A percentile compares a stretch with the other conserved stretches of the same genome.
Conservation (phyloP, 2,888 invertebrate species). For the Parasteatoda lunata region DNA sequence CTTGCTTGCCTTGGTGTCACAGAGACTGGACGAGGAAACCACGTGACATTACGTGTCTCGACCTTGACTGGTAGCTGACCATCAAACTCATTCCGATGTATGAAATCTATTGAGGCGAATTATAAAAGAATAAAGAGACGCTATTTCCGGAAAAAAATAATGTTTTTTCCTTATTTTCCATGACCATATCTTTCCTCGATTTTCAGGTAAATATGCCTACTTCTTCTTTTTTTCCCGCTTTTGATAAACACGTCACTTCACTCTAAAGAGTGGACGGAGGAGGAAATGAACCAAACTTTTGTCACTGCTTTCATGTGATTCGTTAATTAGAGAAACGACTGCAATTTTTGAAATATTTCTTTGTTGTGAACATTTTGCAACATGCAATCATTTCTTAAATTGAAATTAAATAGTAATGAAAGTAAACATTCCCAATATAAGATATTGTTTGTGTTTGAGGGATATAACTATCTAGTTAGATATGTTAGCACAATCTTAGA, state of each 20-base stretch:
- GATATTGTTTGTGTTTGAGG: not conserved
- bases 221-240: not conserved
- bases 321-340: not conserved
- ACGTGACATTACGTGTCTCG: slow-evolving; percentile 25
- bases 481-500: not conserved
- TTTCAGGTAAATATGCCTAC: slow-evolving; percentile 31
- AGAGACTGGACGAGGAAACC: slow-evolving; percentile 51
- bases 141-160: slow-evolving; percentile 44
- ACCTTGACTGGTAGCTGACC: slow-evolving; percentile 40
- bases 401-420: not conserved
- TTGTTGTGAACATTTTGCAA: not conserved
- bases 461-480: not conserved
- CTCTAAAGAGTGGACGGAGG: not conserved
- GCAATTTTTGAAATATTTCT: not conserved
- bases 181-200: slow-evolving; percentile 32
- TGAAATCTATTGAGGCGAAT: not conserved
- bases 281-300: not conserved
- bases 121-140: slow-evolving; percentile 3
- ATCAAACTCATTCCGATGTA: slow-evolving; percentile 5
- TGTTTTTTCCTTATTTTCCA: slow-evolving; percentile 56
- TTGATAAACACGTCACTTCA: slow-evolving; percentile 38
- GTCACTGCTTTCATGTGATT: not conserved
- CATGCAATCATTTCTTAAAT: not conserved
- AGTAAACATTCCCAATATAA: not conserved
- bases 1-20: slow-evolving; percentile 48